Evolutionary conservation across 2,113 vertebrate species (phyloP).

Genomic region (Myotis davidii): DNA sequence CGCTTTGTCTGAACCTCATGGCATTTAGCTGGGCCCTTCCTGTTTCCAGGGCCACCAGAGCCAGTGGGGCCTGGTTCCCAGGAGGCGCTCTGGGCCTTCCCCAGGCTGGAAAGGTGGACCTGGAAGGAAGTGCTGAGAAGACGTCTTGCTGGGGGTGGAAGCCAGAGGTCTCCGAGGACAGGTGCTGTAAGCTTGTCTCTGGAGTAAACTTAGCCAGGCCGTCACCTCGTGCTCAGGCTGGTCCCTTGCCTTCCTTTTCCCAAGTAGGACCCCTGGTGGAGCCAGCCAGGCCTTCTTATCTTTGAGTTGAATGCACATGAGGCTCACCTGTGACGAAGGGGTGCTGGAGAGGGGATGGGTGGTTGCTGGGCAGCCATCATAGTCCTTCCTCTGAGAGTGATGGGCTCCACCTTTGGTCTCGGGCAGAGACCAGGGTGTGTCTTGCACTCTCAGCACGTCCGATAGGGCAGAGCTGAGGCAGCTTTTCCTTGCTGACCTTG

Average conservation of each 20-base stretch:
- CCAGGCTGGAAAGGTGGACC: background rate
- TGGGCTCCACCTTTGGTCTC: background rate
- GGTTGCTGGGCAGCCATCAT: background rate
- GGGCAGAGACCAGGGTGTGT: background rate
- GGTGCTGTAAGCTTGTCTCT: background rate
- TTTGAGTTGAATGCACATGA: background rate
- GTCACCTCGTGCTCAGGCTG: background rate
- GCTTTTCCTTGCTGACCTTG: background rate
- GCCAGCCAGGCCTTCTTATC: background rate
- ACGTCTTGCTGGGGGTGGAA: background rate
- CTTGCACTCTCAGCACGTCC: background rate
- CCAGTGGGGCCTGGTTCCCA: background rate
- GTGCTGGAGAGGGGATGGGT: fast-evolving
- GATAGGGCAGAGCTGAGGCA: background rate
- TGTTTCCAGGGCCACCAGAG: background rate
- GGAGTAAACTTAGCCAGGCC: background rate
- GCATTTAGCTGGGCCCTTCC: background rate
- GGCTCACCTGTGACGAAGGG: background rate
- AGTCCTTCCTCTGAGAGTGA: background rate
- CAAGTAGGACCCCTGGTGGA: background rate
- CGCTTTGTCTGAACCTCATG: background rate
- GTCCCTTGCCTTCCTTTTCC: background rate
- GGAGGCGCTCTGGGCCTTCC: background rate
- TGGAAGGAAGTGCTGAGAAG: background rate
- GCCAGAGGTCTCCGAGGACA: background rate